These are phyloP conservation scores for Eupeodes luniger DNA, from an alignment of 2,888 invertebrate species.

Conservation along the genomic window DNA sequence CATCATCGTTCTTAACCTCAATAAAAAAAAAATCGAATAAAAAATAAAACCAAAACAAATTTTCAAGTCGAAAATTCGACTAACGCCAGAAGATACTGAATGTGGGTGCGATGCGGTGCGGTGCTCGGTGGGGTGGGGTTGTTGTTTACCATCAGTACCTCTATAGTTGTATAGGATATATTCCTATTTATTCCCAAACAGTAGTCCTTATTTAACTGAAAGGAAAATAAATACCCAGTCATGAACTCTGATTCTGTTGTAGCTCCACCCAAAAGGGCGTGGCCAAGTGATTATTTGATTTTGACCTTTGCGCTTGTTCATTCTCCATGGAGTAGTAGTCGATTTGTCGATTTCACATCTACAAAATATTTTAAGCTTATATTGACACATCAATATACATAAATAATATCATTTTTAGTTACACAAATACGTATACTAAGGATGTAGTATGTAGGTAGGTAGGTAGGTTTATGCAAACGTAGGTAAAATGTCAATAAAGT, in stretches of 20 bases:
- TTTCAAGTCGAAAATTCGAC: conserved; percentile 45
- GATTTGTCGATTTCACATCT: conserved; percentile 71
- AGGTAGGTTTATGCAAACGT: not conserved
- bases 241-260: conserved; percentile 72
- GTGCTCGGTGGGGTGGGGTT: no score
- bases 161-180: not conserved
- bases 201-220: conserved; percentile 70
- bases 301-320: conserved; percentile 77
- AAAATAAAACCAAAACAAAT: conserved; percentile 30
- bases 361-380: conserved; percentile 72
- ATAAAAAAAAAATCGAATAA: not conserved
- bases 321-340: conserved; percentile 72
- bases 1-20: conserved; percentile 51
- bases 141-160: not conserved
- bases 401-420: conserved; percentile 51
- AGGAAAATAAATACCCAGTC: conserved; percentile 73
- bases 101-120: conserved; percentile 6
- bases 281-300: conserved; percentile 74
- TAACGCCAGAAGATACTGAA: not conserved
- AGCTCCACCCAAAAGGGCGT: conserved; percentile 72
- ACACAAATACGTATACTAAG: conserved; percentile 17
- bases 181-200: conserved; percentile 59
- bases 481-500: conserved; percentile 31
- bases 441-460: not conserved
- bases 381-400: conserved; percentile 57